phyloP scores from a whole-genome alignment of 2,797 vertebrate species.

The Ceryle rudis region DNA sequence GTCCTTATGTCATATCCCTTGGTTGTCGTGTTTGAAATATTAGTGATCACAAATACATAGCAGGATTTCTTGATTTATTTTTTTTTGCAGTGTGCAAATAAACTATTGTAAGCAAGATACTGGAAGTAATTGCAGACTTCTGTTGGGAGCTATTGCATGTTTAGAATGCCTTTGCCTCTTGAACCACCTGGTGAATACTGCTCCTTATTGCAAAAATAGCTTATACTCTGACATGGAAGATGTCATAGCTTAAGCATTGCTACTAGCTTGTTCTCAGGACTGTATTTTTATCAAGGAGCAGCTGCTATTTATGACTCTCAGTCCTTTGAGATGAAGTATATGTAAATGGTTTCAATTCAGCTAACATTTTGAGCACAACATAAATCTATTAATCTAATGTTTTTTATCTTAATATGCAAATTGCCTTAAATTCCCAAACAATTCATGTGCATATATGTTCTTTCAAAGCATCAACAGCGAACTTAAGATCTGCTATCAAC shows the following conservation, averaged over 20 bases:
- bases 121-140: slow-evolving; percentile 74
- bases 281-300: slow-evolving; percentile 68
- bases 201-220: slow-evolving; percentile 59
- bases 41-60: slow-evolving; percentile 74
- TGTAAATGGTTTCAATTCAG: slow-evolving; percentile 55
- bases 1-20: slow-evolving; percentile 67
- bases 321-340: slow-evolving; percentile 59
- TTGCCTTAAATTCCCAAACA: slow-evolving; percentile 61
- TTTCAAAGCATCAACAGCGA: slow-evolving; percentile 33
- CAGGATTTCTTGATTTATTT: slow-evolving; percentile 67
- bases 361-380: slow-evolving; percentile 56
- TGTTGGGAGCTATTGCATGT: slow-evolving; percentile 70
- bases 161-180: slow-evolving; percentile 59
- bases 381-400: not conserved
- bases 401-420: slow-evolving; percentile 63
- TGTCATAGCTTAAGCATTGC: slow-evolving; percentile 65
- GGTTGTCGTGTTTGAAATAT: slow-evolving; percentile 73
- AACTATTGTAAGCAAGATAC: slow-evolving; percentile 79
- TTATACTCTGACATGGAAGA: slow-evolving; percentile 63
- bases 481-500: slow-evolving; percentile 47
- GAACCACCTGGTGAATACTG: slow-evolving; percentile 60
- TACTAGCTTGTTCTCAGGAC: slow-evolving; percentile 65
- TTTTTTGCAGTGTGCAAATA: slow-evolving; percentile 73
- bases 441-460: slow-evolving; percentile 23
- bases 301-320: slow-evolving; percentile 66